Percentiles rank a stretch among this genome's conserved stretches.
phyloP scores from a whole-genome alignment of 2,113 vertebrate species.

The Leucosticte australis region DNA sequence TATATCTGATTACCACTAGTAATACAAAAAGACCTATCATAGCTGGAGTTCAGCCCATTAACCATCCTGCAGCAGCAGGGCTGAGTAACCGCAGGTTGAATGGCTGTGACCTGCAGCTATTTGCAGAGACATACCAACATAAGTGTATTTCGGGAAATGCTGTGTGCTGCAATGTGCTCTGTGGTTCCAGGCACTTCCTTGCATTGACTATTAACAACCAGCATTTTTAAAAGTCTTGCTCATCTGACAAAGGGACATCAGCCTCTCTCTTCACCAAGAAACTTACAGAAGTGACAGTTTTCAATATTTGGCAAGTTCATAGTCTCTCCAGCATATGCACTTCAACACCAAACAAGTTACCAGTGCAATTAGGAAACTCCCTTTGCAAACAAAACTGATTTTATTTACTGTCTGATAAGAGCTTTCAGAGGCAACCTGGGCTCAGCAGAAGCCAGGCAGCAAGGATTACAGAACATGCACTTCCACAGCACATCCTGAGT shows the following conservation, averaged over 20 bases:
- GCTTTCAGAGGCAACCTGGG: neutral
- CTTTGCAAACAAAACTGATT: neutral
- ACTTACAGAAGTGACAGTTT: neutral
- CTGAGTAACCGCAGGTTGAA: neutral
- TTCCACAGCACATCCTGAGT: neutral
- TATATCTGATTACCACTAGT: neutral
- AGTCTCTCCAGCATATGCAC: neutral
- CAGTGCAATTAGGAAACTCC: neutral
- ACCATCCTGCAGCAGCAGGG: neutral
- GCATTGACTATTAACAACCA: neutral
- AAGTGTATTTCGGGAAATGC: neutral
- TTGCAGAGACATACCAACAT: neutral
- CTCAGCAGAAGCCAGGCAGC: neutral
- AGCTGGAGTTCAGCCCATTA: neutral
- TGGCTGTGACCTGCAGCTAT: neutral
- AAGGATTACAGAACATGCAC: neutral
- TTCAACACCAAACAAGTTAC: neutral
- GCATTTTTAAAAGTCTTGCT: neutral
- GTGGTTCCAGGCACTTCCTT: neutral
- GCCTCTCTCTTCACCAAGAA: neutral
- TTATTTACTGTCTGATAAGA: constrained; percentile 3
- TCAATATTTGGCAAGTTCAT: neutral
- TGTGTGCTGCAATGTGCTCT: neutral
- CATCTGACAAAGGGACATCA: neutral
- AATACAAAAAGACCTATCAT: neutral